These are phyloP conservation scores for Pomacea maculata DNA, from an alignment of 1,140 invertebrate genomes.

Conservation along the genomic window DNA sequence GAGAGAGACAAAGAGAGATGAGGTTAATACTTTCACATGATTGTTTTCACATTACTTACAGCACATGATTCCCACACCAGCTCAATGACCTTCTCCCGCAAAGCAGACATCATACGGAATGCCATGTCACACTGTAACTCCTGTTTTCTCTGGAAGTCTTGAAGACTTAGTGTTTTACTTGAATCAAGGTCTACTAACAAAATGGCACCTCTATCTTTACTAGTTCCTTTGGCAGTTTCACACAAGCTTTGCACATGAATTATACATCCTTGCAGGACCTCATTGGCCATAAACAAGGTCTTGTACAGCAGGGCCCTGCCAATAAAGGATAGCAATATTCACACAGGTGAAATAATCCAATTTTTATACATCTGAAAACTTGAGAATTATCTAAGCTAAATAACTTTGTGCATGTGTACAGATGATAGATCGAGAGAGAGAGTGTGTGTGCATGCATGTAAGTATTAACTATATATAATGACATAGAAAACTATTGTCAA, in stretches of 20 bases:
- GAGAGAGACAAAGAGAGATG: not conserved
- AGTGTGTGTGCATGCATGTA: too few relatives aligned
- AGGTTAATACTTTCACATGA: too few relatives aligned
- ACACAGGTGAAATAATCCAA: too few relatives aligned
- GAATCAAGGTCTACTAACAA: constrained; percentile 54
- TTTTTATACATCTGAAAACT: too few relatives aligned
- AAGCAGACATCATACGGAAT: constrained; percentile 45
- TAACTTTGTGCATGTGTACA: too few relatives aligned
- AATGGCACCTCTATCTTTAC: constrained; percentile 52
- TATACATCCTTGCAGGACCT: constrained; percentile 62
- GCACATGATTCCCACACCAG: constrained; percentile 63
- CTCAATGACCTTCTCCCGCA: constrained; percentile 57
- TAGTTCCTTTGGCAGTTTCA: constrained; percentile 55
- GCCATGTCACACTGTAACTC: constrained; percentile 45
- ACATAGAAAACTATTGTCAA: too few relatives aligned
- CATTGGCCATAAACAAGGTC: constrained; percentile 62
- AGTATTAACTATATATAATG: too few relatives aligned
- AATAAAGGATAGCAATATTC: not conserved
- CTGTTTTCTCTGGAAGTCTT: constrained; percentile 58
- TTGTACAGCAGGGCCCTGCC: constrained; percentile 50
- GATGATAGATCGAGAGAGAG: too few relatives aligned
- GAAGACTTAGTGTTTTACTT: constrained; percentile 48
- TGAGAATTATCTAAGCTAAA: too few relatives aligned
- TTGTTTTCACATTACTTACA: constrained; percentile 43
- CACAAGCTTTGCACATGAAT: constrained; percentile 59